Conservation (phyloP, 2,797 vertebrate species). For the Spondyliosoma cantharus region DNA sequence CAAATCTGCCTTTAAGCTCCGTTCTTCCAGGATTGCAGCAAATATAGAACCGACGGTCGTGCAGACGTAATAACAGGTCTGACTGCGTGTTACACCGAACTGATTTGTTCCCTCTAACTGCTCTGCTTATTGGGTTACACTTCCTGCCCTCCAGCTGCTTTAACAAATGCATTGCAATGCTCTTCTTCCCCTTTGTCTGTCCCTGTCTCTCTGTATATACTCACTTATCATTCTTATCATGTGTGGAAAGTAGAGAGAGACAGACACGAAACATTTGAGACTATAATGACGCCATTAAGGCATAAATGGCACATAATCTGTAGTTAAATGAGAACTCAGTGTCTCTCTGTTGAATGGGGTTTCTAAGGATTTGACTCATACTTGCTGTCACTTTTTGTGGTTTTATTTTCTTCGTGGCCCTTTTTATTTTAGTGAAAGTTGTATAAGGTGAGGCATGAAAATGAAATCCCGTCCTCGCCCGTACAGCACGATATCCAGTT, state of each 20-base stretch:
- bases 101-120: conserved; percentile 47
- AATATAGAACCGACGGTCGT: conserved; percentile 6
- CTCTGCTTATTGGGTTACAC: conserved; percentile 59
- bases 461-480: neutral
- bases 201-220: neutral
- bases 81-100: conserved; percentile 17
- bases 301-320: neutral
- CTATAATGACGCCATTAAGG: conserved; percentile 3
- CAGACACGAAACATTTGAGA: neutral
- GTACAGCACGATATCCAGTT: neutral
- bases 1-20: neutral
- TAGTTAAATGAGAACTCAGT: neutral
- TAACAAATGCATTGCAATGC: conserved; percentile 8
- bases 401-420: neutral
- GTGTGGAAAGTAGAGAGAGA: neutral
- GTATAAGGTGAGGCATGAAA: neutral
- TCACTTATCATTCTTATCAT: neutral
- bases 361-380: neutral
- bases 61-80: conserved; percentile 2
- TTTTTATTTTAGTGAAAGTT: neutral
- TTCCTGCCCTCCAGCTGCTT: conserved; percentile 53
- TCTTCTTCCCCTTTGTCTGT: neutral
- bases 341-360: neutral
- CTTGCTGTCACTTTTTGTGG: neutral
- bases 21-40: neutral